These are phyloP conservation scores for Momotus momota DNA, from an alignment of 2,797 vertebrate genomes.

Conservation along the genomic window DNA sequence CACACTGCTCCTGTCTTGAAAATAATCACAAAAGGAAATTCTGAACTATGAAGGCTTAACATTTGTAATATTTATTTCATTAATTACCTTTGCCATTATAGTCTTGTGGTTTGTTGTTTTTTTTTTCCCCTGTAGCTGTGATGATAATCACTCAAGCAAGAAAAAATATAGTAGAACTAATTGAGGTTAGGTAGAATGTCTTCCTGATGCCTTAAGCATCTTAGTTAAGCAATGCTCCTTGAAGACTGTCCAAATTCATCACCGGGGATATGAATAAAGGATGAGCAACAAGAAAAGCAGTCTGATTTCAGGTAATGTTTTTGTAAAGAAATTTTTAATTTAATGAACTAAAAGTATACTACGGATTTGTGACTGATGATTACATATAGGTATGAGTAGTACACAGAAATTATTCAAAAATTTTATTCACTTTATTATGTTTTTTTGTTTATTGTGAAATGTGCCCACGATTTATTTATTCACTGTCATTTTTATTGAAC, in stretches of 20 bases:
- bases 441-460: neutral
- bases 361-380: neutral
- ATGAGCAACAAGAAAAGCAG: neutral
- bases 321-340: neutral
- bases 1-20: neutral
- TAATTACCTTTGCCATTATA: constrained; percentile 44
- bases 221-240: constrained; percentile 31
- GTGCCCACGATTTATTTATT: neutral
- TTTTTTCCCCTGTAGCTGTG: neutral
- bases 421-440: neutral
- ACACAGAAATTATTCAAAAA: fast-evolving
- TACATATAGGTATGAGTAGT: neutral
- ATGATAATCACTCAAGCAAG: constrained; percentile 41
- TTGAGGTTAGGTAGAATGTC: constrained; percentile 39
- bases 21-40: constrained; percentile 23
- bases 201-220: constrained; percentile 35
- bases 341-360: neutral
- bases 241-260: constrained; percentile 31
- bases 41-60: constrained; percentile 40
- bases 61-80: constrained; percentile 51
- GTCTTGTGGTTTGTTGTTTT: neutral
- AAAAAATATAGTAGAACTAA: constrained; percentile 49
- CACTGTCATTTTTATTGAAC: neutral
- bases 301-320: neutral
- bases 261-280: constrained; percentile 4